Evolutionary conservation across 2,113 vertebrate genomes (phyloP).

Genomic region (Phoenicopterus ruber): DNA sequence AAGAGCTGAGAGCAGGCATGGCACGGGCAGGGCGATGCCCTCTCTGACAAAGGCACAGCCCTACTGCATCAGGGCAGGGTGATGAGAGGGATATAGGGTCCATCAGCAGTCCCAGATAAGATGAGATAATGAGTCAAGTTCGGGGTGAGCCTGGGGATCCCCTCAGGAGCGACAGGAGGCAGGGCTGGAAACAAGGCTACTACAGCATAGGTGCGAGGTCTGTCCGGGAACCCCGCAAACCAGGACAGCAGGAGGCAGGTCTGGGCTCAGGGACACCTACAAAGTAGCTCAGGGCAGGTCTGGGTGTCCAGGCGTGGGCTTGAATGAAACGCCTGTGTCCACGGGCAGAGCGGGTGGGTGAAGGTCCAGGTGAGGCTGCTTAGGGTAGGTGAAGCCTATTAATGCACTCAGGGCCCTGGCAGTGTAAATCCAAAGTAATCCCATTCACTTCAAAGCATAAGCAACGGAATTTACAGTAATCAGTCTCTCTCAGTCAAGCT

Average conservation of each 20-base stretch:
- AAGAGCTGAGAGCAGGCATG: not conserved
- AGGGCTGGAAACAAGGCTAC: not conserved
- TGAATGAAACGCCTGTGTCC: not conserved
- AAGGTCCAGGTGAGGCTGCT: not conserved
- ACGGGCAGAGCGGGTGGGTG: not conserved
- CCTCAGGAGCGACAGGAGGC: not conserved
- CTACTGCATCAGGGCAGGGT: not conserved
- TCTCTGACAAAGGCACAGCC: not conserved
- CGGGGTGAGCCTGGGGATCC: not conserved
- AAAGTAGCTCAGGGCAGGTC: not conserved
- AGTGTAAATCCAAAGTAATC: slow-evolving; percentile 7
- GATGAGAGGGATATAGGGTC: not conserved
- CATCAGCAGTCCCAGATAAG: not conserved
- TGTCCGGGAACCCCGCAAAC: not conserved
- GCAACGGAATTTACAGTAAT: not conserved
- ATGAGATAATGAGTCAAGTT: not conserved
- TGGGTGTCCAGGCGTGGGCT: not conserved
- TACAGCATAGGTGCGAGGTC: not conserved
- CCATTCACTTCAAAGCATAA: not conserved
- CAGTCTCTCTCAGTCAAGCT: not conserved
- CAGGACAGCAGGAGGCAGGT: not conserved
- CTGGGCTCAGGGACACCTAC: not conserved
- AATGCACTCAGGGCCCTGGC: not conserved
- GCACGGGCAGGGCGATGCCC: not conserved
- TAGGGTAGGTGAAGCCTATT: not conserved